phyloP scores from a whole-genome alignment of 2,888 invertebrate species.

The Clunio marinus region DNA sequence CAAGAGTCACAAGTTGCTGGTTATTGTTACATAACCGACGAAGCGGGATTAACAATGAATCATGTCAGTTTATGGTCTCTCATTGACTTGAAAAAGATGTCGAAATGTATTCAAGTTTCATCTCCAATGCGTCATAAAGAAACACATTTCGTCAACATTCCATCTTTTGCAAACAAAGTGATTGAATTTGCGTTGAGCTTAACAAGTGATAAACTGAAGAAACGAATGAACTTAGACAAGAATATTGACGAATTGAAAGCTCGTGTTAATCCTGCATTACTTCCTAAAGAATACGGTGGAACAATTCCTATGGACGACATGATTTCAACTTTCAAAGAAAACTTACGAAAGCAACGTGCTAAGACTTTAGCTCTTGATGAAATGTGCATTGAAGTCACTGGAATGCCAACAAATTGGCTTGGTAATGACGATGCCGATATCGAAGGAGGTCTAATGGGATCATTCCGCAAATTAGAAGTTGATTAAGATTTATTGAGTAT shows the following conservation, averaged over 20 bases:
- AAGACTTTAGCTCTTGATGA: slow-evolving; percentile 67
- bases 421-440: slow-evolving; percentile 65
- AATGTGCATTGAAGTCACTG: slow-evolving; percentile 67
- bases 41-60: slow-evolving; percentile 76
- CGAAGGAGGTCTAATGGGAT: slow-evolving; percentile 70
- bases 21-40: slow-evolving; percentile 78
- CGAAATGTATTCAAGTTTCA: slow-evolving; percentile 76
- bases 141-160: slow-evolving; percentile 82
- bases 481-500: slow-evolving; percentile 60
- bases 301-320: slow-evolving; percentile 73
- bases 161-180: slow-evolving; percentile 72
- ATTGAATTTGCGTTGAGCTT: slow-evolving; percentile 78
- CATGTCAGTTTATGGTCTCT: slow-evolving; percentile 79
- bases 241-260: slow-evolving; percentile 67
- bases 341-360: slow-evolving; percentile 60
- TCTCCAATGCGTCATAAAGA: slow-evolving; percentile 88
- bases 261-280: slow-evolving; percentile 66
- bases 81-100: slow-evolving; percentile 69
- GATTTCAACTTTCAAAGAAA: slow-evolving; percentile 69
- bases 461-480: slow-evolving; percentile 77
- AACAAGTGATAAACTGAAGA: slow-evolving; percentile 78
- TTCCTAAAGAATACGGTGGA: slow-evolving; percentile 88
- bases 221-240: slow-evolving; percentile 75
- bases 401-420: slow-evolving; percentile 53
- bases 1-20: slow-evolving; percentile 79